Evolutionary conservation across 2,113 vertebrate species (phyloP).

Genomic region (Corythornis madagascariensis): DNA sequence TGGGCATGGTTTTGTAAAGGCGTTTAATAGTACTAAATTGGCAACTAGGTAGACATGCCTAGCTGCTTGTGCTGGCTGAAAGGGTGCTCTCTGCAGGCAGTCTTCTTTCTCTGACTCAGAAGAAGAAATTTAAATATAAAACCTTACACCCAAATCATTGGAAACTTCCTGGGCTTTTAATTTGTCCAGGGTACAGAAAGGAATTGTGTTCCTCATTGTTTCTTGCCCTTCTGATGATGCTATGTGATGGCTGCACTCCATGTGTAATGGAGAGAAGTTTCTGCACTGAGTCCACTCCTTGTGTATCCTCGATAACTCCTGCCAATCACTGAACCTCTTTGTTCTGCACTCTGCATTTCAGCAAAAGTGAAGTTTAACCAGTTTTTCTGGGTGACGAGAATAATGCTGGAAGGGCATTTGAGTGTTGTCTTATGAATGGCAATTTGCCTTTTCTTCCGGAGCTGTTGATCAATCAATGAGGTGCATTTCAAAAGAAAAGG

Average conservation of each 20-base stretch:
- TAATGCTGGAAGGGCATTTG: neutral
- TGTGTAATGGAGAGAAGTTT: neutral
- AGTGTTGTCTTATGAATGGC: neutral
- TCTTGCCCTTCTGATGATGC: neutral
- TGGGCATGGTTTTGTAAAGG: neutral
- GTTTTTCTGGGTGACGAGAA: neutral
- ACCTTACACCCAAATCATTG: accelerated
- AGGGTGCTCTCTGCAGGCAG: neutral
- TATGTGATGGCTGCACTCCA: neutral
- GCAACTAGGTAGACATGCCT: neutral
- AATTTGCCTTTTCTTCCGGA: neutral
- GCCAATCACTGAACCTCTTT: neutral
- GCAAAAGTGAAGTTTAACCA: neutral
- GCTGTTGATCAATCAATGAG: neutral
- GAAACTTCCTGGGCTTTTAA: neutral
- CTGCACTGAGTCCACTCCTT: neutral
- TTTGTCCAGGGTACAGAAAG: neutral
- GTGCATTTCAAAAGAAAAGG: neutral
- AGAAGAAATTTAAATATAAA: neutral
- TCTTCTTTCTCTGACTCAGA: neutral
- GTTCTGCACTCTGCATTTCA: neutral
- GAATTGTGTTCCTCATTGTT: neutral
- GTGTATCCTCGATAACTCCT: neutral
- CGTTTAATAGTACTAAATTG: neutral
- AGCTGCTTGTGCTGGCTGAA: neutral